Evolutionary conservation across 2,888 invertebrate species (phyloP).

Genomic region (Chrysotoxum bicinctum): DNA sequence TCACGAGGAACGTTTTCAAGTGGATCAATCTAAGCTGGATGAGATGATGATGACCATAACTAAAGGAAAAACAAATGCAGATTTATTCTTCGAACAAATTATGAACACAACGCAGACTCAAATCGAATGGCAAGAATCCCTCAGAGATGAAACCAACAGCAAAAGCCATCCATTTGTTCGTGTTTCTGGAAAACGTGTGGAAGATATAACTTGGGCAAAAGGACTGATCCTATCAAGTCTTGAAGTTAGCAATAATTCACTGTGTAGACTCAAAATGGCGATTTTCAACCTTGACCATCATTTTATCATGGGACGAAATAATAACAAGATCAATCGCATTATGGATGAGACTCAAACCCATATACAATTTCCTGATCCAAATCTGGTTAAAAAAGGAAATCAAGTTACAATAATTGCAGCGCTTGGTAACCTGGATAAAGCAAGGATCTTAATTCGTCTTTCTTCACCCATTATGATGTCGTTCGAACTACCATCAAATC

Average conservation of each 20-base stretch:
- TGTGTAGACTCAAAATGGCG: conserved; percentile 98
- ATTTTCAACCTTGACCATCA: conserved; percentile 99
- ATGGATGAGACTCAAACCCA: conserved; percentile 98
- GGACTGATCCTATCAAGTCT: conserved; percentile 93
- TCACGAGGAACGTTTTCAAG: no score
- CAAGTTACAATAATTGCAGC: conserved; percentile 98
- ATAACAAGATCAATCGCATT: conserved; percentile 86
- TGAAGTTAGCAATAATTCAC: conserved; percentile 95
- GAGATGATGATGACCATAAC: no score
- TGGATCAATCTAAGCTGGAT: no score
- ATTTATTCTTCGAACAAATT: conserved; percentile 82
- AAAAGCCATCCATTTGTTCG: conserved; percentile 98
- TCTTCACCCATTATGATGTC: conserved; percentile 95
- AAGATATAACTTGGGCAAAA: conserved; percentile 91
- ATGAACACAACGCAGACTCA: conserved; percentile 95
- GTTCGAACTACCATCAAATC: conserved; percentile 94
- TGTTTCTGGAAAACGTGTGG: conserved; percentile 88
- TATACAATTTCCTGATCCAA: conserved; percentile 99
- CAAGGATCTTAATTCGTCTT: conserved; percentile 92
- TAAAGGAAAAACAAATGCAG: no score
- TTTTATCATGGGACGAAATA: conserved; percentile 95
- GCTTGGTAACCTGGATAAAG: conserved; percentile 93
- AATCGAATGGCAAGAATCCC: conserved; percentile 93
- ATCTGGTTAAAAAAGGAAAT: conserved; percentile 97
- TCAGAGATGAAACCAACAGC: conserved; percentile 88